phyloP scores from a whole-genome alignment of 2,113 vertebrate genomes.

The Brachypteracias leptosomus region DNA sequence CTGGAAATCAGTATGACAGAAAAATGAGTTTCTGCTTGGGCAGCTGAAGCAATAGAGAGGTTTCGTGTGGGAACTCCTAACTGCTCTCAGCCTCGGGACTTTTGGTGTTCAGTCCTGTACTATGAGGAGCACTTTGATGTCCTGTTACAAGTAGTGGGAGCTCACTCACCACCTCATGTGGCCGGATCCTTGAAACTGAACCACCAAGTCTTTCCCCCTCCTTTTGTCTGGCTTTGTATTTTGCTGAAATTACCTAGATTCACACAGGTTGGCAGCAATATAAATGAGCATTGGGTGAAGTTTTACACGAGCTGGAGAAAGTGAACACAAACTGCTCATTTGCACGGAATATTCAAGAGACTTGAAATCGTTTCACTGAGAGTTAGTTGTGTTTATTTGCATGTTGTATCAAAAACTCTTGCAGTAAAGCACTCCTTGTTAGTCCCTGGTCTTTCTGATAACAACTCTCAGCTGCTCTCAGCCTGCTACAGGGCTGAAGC shows the following conservation, averaged over 20 bases:
- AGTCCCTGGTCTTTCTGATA: background rate
- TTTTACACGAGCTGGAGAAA: background rate
- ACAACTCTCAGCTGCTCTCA: background rate
- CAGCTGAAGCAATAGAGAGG: background rate
- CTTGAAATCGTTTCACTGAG: background rate
- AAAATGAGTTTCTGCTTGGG: background rate
- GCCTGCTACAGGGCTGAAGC: background rate
- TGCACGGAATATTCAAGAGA: background rate
- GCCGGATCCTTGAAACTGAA: background rate
- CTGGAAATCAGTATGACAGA: background rate
- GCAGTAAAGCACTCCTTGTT: background rate
- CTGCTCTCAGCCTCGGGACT: background rate
- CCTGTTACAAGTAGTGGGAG: background rate
- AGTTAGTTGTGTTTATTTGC: background rate
- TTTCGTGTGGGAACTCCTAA: background rate
- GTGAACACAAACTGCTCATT: background rate
- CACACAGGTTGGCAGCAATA: background rate
- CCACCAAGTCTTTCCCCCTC: background rate
- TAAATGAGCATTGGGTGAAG: background rate
- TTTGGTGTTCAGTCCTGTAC: background rate
- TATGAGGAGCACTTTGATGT: background rate
- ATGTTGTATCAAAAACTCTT: background rate
- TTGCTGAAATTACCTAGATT: background rate
- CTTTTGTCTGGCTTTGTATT: background rate
- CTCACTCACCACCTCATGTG: accelerated